Base-by-base conservation (phyloP, 1,140 invertebrate species). In the Lasaia peninsularis region DNA sequence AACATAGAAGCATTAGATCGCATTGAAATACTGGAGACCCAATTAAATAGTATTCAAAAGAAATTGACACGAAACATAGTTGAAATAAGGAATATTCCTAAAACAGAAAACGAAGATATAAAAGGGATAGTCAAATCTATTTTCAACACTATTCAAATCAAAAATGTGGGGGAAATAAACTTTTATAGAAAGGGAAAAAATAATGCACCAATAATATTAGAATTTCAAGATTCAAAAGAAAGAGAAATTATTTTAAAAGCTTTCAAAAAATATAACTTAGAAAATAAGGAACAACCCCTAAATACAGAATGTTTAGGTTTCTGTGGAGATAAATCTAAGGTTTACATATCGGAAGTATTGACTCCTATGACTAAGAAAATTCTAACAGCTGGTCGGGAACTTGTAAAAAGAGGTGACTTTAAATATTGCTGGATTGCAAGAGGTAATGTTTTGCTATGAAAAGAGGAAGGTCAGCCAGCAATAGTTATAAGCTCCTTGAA, bases 81-180 rank as follows among this genome's bases (percentile, higher is more conserved):
- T 16, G 37, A 40, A 40, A 40, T 40, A 16, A 16, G 37, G 16
- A 40, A 40, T 40, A 16, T 40, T 40, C 37, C 37, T 18, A 40
- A 7, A 8, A 14, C 8, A 16, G 14, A 9, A 2, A 18, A n/a
- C 9, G 35, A 40, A 40, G 16, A 16, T 40, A 7, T 40, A 40
- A 14, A 40, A 12, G 35, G 16, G 10, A 1, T 40, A 10, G 9
- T 18, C 14, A 40, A 14, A 2, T 9, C 14, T 8, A 16, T 40
- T 10, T 16, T 14, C 10, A 40, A 40, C 16, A 18, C 14, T 4
- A 8, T 40, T 6, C 37, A 37, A 37, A 37, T 12, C 8, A n/a
- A n/a, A 7, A 0, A 14, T 2, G 8, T 37, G 10, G 14, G 14
- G 7, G 34, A 37, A 6, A 7, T 12, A 37, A 14, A 4, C 12